Base-by-base conservation (phyloP, 2,797 vertebrate species). In the Sciurus carolinensis region DNA sequence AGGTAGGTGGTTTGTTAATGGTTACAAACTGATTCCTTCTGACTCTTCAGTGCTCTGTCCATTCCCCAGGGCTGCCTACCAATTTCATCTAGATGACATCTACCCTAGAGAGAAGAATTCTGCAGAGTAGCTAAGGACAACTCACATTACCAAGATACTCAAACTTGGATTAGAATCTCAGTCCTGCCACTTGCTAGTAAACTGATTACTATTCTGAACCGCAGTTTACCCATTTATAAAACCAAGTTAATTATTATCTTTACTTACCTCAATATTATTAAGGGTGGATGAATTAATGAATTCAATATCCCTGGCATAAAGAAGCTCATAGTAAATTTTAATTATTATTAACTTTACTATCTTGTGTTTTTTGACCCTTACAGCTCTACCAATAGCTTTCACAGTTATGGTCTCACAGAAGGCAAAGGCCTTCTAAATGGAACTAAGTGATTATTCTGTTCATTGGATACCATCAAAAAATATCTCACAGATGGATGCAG, bases 171-270 rank as follows among this genome's bases (percentile, higher is more conserved):
- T 71, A 80, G 75, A 81, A 75, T 76, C 11, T 83, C 39, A 90
- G 8, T 18, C 67, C 64, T 73, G 28, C 7, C 5, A 66, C 6
- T 69, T 10, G 39, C 39, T 69, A 66, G 52, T 52, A 44, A 88
- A 28, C 22, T 20, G 50, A 52, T 85, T 52, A 22, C 33, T 52
- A 39, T 39, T 75, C 9, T 66, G 8, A 28, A 67, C 4, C 20
- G 73, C 64, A 72, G 52, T 54, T 82, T 88, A 26, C 64, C 1
- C 20, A 95, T 94, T 89, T 90, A 71, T 82, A 90, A 96, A 95
- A 73, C 22, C 17, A 4, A 72, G 28, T 76, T 90, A 91, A 87
- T 62, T 75, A 92, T 39, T 84, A 8, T 66, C 5, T 77, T 71
- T 93, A 52, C 22, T n/a, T 80, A 80, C 39, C 7, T 80, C 15